phyloP scores from a whole-genome alignment of 2,888 invertebrate genomes.

The Rhogogaster chlorosoma region DNA sequence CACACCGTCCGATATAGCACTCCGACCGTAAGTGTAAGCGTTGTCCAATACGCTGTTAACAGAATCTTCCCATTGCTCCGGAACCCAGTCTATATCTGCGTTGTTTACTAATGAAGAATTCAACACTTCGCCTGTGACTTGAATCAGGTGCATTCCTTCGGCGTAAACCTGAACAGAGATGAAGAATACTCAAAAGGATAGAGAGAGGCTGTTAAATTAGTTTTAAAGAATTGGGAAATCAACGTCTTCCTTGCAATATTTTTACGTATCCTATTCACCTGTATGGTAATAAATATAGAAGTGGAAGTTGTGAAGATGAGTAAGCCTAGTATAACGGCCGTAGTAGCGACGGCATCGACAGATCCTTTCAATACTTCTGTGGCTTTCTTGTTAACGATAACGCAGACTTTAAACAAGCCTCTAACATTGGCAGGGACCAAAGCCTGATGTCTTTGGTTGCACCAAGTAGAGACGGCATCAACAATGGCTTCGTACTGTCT shows the following conservation, averaged over 20 bases:
- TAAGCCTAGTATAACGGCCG: slow-evolving; percentile 92
- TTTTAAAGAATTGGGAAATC: neutral
- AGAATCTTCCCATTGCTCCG: slow-evolving; percentile 91
- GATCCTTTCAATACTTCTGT: slow-evolving; percentile 85
- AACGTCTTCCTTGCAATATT: slow-evolving; percentile 11
- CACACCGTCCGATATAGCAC: slow-evolving; percentile 93
- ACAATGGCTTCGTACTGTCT: slow-evolving; percentile 74
- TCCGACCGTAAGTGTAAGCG: slow-evolving; percentile 95
- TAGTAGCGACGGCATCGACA: slow-evolving; percentile 92
- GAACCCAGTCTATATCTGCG: slow-evolving; percentile 88
- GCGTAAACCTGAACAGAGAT: slow-evolving; percentile 88
- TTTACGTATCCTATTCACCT: slow-evolving; percentile 79
- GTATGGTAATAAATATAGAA: slow-evolving; percentile 90
- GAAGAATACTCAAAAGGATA: neutral
- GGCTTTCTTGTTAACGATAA: slow-evolving; percentile 82
- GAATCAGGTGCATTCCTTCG: slow-evolving; percentile 95
- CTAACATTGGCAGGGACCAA: slow-evolving; percentile 88
- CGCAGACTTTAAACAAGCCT: slow-evolving; percentile 86
- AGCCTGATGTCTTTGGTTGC: slow-evolving; percentile 83
- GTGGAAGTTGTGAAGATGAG: slow-evolving; percentile 89
- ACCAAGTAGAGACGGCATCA: slow-evolving; percentile 81
- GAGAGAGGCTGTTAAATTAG: neutral
- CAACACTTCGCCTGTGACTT: slow-evolving; percentile 92
- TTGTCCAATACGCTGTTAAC: slow-evolving; percentile 95
- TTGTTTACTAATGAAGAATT: slow-evolving; percentile 94